A percentile compares a stretch with the other conserved stretches of the same genome.
Conservation (phyloP, 2,113 vertebrate species). For the Rousettus leschenaultii region DNA sequence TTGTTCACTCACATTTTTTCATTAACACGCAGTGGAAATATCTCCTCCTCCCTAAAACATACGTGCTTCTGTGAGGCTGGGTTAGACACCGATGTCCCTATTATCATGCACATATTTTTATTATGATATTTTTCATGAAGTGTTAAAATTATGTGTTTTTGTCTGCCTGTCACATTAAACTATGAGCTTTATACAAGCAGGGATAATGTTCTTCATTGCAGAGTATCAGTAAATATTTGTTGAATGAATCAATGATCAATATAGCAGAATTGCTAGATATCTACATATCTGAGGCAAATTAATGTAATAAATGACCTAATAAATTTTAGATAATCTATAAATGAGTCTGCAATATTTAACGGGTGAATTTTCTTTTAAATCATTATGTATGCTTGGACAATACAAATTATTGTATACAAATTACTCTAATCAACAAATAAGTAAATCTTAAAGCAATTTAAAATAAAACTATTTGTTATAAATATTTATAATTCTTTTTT, state of each 20-base stretch:
- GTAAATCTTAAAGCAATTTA: conserved; percentile 11
- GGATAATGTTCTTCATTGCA: not conserved
- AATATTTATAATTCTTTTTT: not conserved
- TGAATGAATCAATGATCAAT: not conserved
- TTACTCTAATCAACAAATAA: not conserved
- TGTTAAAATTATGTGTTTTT: not conserved
- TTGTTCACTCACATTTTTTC: not conserved
- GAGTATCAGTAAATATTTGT: not conserved
- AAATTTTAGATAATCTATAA: not conserved
- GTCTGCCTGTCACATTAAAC: not conserved
- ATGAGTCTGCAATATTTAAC: not conserved
- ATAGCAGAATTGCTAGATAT: not conserved
- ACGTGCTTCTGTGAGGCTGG: not conserved
- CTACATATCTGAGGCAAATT: not conserved
- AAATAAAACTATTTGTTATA: not conserved
- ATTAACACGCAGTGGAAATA: not conserved
- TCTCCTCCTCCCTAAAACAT: not conserved
- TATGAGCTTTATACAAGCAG: not conserved
- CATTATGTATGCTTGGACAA: not conserved
- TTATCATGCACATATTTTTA: not conserved
- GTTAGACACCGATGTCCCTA: not conserved
- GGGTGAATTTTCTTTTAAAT: conserved; percentile 1
- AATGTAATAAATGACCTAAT: not conserved
- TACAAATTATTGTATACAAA: not conserved
- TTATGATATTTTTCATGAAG: not conserved